A percentile compares a stretch with the other conserved stretches of the same genome.
These are phyloP conservation scores for Notodonta dromedarius DNA, from an alignment of 2,888 invertebrate species.

Conservation along the genomic window DNA sequence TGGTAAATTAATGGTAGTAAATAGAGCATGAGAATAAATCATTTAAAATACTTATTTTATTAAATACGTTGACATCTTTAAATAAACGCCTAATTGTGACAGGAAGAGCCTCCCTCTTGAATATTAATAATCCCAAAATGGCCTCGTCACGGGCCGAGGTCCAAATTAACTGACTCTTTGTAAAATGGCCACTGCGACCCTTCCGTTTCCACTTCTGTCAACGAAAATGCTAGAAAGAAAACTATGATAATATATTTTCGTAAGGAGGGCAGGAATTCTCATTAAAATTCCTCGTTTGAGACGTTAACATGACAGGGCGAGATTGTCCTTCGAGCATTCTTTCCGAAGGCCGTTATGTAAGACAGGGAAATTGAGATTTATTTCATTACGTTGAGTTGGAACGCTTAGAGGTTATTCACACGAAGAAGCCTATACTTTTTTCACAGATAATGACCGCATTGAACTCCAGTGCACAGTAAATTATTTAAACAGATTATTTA, in stretches of 20 bases:
- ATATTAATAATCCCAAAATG: slow-evolving; percentile 47
- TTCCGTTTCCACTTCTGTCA: slow-evolving; percentile 11
- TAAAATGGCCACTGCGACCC: slow-evolving; percentile 15
- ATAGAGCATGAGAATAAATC: too few relatives aligned
- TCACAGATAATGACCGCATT: too few relatives aligned
- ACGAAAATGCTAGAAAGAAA: slow-evolving; percentile 20
- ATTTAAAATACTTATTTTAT: too few relatives aligned
- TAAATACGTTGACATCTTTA: slow-evolving; percentile 18
- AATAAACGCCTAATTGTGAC: slow-evolving; percentile 29
- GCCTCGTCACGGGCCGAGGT: slow-evolving; percentile 38
- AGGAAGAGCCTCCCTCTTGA: slow-evolving; percentile 27
- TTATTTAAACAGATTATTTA: too few relatives aligned
- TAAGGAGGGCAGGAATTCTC: slow-evolving; percentile 25
- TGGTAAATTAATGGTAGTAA: too few relatives aligned
- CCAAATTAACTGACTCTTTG: slow-evolving; percentile 38
- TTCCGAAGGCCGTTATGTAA: neutral
- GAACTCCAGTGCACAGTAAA: too few relatives aligned
- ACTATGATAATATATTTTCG: slow-evolving; percentile 22
- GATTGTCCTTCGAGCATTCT: slow-evolving; percentile 24
- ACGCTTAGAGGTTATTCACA: neutral
- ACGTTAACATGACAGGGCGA: slow-evolving; percentile 23
- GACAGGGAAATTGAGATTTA: neutral
- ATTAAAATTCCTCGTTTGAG: slow-evolving; percentile 33
- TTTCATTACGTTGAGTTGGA: neutral
- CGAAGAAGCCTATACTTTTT: slow-evolving; percentile 4